Conservation (phyloP, 2,888 invertebrate genomes). For the Machimus rusticus region DNA sequence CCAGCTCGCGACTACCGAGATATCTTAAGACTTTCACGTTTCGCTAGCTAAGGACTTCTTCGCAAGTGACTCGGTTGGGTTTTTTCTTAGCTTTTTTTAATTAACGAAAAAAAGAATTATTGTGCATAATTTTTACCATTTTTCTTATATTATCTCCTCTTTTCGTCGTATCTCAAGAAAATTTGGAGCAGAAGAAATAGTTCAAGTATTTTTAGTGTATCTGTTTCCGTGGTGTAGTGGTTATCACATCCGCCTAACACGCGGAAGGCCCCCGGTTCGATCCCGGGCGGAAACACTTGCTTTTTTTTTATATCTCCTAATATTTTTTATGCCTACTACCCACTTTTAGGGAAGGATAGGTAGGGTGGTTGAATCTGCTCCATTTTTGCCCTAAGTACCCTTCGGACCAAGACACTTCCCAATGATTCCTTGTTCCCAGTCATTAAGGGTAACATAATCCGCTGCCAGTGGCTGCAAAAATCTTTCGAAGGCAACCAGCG, state of each 20-base stretch:
- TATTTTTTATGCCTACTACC: not conserved
- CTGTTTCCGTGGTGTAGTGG: constrained; percentile 51
- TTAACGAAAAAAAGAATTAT: not conserved
- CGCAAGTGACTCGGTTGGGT: not conserved
- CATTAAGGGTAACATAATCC: constrained; percentile 31
- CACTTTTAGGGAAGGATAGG: not conserved
- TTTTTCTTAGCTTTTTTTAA: not conserved
- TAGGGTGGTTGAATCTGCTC: not conserved
- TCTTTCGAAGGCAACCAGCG: not conserved
- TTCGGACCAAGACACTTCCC: not conserved
- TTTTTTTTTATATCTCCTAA: not conserved
- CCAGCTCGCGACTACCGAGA: not conserved
- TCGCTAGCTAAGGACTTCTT: not conserved
- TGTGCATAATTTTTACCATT: not conserved
- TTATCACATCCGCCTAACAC: constrained; percentile 52
- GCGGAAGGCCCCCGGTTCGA: constrained; percentile 52
- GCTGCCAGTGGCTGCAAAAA: not conserved
- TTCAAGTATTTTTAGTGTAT: not conserved
- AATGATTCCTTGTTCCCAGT: not conserved
- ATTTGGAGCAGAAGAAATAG: not conserved
- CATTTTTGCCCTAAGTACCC: not conserved
- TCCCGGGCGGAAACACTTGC: constrained; percentile 50
- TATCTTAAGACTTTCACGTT: not conserved
- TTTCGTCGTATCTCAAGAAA: not conserved
- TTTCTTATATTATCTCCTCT: not conserved